Percentiles rank a stretch among this genome's conserved stretches.
phyloP scores from a whole-genome alignment of 2,888 invertebrate genomes.

The Rhogogaster chlorosoma region DNA sequence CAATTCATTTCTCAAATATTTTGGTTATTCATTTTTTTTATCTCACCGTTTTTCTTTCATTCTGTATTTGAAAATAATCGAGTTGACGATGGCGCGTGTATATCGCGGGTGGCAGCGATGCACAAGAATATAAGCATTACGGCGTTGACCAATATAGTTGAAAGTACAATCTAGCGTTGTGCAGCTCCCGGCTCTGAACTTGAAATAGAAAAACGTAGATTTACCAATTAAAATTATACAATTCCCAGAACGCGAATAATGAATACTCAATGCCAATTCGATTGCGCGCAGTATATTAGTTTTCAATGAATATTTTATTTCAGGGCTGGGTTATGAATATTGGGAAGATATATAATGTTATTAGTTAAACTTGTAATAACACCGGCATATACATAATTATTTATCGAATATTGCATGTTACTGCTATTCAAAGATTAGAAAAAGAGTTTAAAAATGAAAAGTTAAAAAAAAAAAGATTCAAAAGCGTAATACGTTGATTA shows the following conservation, averaged over 20 bases:
- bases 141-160: conserved; percentile 5
- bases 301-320: not conserved
- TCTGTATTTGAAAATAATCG: not conserved
- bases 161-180: conserved; percentile 18
- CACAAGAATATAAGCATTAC: not conserved
- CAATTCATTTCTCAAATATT: not conserved
- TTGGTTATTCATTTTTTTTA: not conserved
- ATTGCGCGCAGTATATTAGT: not conserved
- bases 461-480: not conserved
- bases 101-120: not conserved
- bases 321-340: not conserved
- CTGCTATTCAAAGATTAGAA: not conserved
- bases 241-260: not conserved
- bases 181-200: conserved; percentile 25
- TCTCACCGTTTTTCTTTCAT: not conserved
- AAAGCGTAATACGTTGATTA: not conserved
- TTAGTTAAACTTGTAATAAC: not conserved
- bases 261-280: not conserved
- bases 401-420: conserved; percentile 27
- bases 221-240: not conserved
- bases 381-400: not conserved
- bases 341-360: not conserved
- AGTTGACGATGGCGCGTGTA: not conserved
- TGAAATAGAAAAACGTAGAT: conserved; percentile 19
- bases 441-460: not conserved